A percentile compares a stretch with the other conserved stretches of the same genome.
Evolutionary conservation across 2,113 vertebrate species (phyloP).

Genomic region (Menidia beryllina): DNA sequence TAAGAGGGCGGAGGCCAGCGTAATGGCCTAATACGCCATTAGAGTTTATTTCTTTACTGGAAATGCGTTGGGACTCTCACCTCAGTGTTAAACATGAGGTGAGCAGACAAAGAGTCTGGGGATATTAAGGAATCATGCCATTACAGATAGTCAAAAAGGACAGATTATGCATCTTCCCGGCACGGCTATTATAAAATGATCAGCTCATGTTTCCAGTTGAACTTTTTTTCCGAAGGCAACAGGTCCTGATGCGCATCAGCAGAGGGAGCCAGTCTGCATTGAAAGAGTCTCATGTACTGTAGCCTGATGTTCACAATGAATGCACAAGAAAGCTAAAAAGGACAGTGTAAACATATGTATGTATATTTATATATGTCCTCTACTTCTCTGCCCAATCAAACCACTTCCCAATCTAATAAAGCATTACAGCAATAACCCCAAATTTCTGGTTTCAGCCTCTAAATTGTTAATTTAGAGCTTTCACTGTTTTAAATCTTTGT

Average conservation of each 20-base stretch:
- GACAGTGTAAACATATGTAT: no score
- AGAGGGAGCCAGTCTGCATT: conserved; percentile 63
- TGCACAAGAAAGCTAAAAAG: no score
- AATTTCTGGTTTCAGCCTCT: no score
- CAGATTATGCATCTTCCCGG: conserved; percentile 58
- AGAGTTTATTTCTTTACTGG: conserved; percentile 67
- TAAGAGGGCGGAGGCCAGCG: conserved; percentile 30
- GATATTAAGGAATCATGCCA: conserved; percentile 49
- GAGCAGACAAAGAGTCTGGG: conserved; percentile 53
- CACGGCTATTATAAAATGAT: conserved; percentile 50
- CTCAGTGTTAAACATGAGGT: conserved; percentile 19
- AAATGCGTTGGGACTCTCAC: conserved; percentile 47
- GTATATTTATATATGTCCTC: no score
- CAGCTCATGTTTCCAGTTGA: conserved; percentile 57
- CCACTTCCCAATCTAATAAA: no score
- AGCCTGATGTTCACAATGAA: no score
- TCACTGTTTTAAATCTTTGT: no score
- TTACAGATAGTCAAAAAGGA: conserved; percentile 35
- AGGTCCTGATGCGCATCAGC: conserved; percentile 37
- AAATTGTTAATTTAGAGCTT: no score
- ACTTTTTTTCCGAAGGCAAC: not conserved
- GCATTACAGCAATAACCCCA: no score
- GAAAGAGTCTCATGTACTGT: not conserved
- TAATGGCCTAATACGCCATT: conserved; percentile 55
- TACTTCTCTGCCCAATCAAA: no score